Conservation (phyloP, 2,113 vertebrate genomes). For the Cryptomyrus ogoouensis region DNA sequence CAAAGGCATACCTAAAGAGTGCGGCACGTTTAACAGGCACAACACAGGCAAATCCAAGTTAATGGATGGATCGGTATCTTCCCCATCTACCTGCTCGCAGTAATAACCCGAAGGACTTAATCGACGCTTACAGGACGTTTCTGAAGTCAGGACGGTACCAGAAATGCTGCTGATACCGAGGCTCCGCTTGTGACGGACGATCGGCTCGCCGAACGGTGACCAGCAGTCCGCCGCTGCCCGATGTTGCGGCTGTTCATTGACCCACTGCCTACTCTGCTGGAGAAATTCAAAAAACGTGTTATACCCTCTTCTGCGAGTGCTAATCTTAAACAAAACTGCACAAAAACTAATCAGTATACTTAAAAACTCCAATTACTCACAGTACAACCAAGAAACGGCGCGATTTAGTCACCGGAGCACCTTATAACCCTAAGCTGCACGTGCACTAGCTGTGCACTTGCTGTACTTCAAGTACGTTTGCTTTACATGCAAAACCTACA, state of each 20-base stretch:
- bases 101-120: background rate
- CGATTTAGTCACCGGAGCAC: background rate
- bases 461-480: background rate
- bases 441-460: background rate
- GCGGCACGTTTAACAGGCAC: background rate
- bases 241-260: background rate
- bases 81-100: background rate
- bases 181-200: background rate
- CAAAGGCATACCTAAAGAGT: background rate
- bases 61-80: background rate
- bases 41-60: background rate
- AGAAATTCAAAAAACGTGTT: background rate
- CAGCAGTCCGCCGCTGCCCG: background rate
- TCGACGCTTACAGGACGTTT: background rate
- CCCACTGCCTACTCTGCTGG: background rate
- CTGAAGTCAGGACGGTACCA: background rate
- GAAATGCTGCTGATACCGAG: background rate
- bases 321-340: background rate
- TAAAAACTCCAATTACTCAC: background rate
- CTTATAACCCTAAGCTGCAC: background rate
- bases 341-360: background rate
- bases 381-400: background rate
- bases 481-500: background rate
- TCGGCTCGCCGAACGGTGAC: background rate
- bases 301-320: background rate